Evolutionary conservation across 2,797 vertebrate species (phyloP).

Genomic region (Okamejei kenojei): DNA sequence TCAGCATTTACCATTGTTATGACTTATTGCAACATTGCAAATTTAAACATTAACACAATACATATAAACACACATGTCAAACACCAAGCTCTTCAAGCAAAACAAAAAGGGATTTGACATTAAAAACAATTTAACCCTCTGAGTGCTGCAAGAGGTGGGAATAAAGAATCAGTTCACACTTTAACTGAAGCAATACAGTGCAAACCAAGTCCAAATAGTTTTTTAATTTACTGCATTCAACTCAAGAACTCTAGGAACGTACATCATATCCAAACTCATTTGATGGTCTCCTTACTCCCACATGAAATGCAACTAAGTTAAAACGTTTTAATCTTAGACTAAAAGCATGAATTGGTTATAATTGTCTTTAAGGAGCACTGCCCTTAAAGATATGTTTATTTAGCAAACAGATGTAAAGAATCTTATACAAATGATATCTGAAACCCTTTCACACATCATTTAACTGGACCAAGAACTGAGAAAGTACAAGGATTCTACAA

Average conservation of each 20-base stretch:
- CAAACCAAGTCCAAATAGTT: background rate
- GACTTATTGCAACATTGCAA: background rate
- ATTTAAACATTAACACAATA: slow-evolving; percentile 16
- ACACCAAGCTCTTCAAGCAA: slow-evolving; percentile 21
- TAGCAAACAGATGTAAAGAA: background rate
- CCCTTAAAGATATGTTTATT: background rate
- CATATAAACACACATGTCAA: background rate
- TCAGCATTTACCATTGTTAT: background rate
- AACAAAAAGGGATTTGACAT: slow-evolving; percentile 16
- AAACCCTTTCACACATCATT: background rate
- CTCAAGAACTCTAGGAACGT: background rate
- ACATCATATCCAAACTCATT: background rate
- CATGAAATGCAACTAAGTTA: background rate
- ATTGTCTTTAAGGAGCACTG: background rate
- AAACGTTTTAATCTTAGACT: background rate
- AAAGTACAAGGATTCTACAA: background rate
- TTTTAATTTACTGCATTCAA: background rate
- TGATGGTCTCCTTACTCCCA: background rate
- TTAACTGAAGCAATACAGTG: background rate
- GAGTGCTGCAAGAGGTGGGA: slow-evolving; percentile 9
- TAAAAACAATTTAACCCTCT: slow-evolving; percentile 20
- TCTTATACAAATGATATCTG: background rate
- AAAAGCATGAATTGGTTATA: background rate
- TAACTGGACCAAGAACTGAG: background rate
- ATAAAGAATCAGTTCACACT: background rate